Evolutionary conservation across 2,797 vertebrate genomes (phyloP).

Genomic region (Brotula barbata): DNA sequence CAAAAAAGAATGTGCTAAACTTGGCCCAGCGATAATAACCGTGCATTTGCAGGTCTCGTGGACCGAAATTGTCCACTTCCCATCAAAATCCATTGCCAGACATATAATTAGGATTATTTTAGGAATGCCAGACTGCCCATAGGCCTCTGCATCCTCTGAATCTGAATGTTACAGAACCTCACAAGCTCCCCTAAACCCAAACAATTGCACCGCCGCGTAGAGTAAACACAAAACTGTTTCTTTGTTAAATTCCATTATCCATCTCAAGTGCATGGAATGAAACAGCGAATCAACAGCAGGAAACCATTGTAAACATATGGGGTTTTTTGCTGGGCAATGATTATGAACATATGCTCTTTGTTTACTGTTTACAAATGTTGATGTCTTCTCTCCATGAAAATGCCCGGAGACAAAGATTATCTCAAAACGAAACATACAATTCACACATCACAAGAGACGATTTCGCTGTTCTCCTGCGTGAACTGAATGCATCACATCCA

Average conservation of each 20-base stretch:
- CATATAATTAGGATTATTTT: conserved; percentile 82
- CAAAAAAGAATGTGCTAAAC: conserved; percentile 73
- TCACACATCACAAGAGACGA: conserved; percentile 35
- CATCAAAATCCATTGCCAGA: conserved; percentile 70
- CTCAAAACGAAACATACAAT: conserved; percentile 32
- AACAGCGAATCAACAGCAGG: conserved; percentile 56
- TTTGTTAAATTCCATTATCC: conserved; percentile 56
- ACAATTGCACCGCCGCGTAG: conserved; percentile 65
- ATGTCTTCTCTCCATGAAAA: conserved; percentile 42
- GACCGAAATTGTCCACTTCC: conserved; percentile 73
- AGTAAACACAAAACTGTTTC: conserved; percentile 66
- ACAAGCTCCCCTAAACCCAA: conserved; percentile 69
- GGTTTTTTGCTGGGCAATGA: conserved; percentile 48
- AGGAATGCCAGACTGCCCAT: conserved; percentile 66
- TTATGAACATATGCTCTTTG: conserved; percentile 48
- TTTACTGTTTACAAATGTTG: conserved; percentile 45
- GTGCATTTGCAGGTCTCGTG: conserved; percentile 63
- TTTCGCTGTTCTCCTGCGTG: conserved; percentile 27
- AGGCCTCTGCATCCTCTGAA: conserved; percentile 70
- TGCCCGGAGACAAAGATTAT: conserved; percentile 24
- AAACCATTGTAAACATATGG: conserved; percentile 51
- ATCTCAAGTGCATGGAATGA: conserved; percentile 47
- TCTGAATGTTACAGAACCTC: conserved; percentile 67
- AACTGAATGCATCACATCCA: conserved; percentile 33
- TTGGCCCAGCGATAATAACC: conserved; percentile 71